Evolutionary conservation across 2,113 vertebrate species (phyloP).

Genomic region (Phyllopteryx taeniolatus): DNA sequence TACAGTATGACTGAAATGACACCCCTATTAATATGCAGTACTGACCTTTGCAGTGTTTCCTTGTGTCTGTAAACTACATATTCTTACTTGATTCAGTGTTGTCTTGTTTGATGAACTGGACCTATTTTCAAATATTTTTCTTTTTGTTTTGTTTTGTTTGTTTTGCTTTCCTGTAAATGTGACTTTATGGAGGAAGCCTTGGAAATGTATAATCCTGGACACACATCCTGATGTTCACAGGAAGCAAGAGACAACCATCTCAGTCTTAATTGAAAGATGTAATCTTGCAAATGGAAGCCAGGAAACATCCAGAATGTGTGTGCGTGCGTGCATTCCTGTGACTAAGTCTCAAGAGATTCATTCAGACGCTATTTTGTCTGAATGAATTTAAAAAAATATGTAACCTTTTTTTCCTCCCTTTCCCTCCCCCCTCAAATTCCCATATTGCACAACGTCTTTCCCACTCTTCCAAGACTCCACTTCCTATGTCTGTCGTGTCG

Average conservation of each 20-base stretch:
- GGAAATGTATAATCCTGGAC: conserved; percentile 16
- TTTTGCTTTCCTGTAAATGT: not conserved
- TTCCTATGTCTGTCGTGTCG: not conserved
- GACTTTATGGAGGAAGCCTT: not conserved
- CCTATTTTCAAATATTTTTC: not conserved
- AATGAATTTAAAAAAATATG: conserved; percentile 29
- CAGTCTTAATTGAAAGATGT: conserved; percentile 67
- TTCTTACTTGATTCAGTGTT: not conserved
- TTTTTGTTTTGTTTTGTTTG: not conserved
- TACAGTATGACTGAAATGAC: no score
- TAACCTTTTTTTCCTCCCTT: conserved; percentile 8
- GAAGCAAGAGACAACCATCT: conserved; percentile 54
- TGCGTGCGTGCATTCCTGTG: conserved; percentile 20
- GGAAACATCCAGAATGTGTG: conserved; percentile 49
- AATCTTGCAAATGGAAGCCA: conserved; percentile 66
- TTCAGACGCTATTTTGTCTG: conserved; percentile 24
- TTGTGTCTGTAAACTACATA: no score
- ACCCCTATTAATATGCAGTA: no score
- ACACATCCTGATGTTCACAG: not conserved
- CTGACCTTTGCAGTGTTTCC: no score
- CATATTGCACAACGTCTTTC: conserved; percentile 2
- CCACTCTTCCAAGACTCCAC: not conserved
- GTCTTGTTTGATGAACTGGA: not conserved
- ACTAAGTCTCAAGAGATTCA: conserved; percentile 37
- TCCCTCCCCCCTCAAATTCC: not conserved